phyloP scores from a whole-genome alignment of 2,888 invertebrate species.

The Linhomoeus sp. region DNA sequence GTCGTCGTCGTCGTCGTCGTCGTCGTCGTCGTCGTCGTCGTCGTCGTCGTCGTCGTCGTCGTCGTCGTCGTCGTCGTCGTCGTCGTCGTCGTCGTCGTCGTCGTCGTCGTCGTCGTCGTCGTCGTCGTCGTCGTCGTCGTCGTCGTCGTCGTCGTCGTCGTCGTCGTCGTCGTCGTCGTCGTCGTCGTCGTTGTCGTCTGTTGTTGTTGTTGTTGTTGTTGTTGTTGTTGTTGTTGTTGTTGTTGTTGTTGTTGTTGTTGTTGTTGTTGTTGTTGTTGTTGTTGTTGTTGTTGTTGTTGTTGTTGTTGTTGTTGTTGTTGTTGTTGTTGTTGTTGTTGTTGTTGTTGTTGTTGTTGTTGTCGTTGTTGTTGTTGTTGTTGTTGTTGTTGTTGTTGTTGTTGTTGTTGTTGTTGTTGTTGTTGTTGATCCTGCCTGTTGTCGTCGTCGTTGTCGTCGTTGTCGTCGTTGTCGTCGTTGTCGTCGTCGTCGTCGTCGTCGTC shows the following conservation, averaged over 20 bases:
- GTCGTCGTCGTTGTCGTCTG: too few species aligned
- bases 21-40: too few species aligned
- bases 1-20: too few species aligned
- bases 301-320: slow-evolving; percentile 4
- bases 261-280: slow-evolving; percentile 4
- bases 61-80: too few species aligned
- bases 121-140: slow-evolving; percentile 1
- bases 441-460: too few species aligned
- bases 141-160: slow-evolving; percentile 1
- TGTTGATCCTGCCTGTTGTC: slow-evolving; percentile 1
- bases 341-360: slow-evolving; percentile 4
- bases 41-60: too few species aligned
- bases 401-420: slow-evolving; percentile 4
- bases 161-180: slow-evolving; percentile 1
- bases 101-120: too few species aligned
- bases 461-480: too few species aligned
- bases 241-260: slow-evolving; percentile 4
- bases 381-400: slow-evolving; percentile 4
- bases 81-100: too few species aligned
- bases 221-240: slow-evolving; percentile 3
- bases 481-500: too few species aligned
- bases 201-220: slow-evolving; percentile 4
- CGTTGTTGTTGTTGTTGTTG: slow-evolving; percentile 3
- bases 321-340: slow-evolving; percentile 4
- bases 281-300: slow-evolving; percentile 4